phyloP scores from a whole-genome alignment of 2,888 invertebrate genomes.

The Luperina testacea region DNA sequence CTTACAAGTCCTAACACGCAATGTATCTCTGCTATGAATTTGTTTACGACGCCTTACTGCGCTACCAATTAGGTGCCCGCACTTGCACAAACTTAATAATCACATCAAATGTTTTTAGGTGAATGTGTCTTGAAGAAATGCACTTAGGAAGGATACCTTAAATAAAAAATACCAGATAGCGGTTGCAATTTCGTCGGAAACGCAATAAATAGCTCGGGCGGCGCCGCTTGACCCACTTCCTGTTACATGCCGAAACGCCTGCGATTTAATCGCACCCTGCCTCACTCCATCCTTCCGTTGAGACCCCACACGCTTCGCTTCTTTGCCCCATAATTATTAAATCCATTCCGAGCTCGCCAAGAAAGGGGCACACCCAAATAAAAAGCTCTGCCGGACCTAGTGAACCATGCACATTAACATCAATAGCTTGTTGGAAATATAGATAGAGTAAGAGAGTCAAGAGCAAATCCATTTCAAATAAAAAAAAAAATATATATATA shows the following conservation, averaged over 20 bases:
- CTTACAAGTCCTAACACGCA: conserved; percentile 28
- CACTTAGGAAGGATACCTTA: conserved; percentile 62
- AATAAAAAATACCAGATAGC: conserved; percentile 75
- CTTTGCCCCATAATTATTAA: conserved; percentile 88
- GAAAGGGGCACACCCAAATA: conserved; percentile 80
- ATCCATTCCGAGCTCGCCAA: conserved; percentile 83
- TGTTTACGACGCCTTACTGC: conserved; percentile 21
- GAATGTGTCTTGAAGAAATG: conserved; percentile 50
- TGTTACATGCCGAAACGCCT: conserved; percentile 89
- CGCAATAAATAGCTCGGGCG: conserved; percentile 88
- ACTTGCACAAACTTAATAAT: conserved; percentile 26
- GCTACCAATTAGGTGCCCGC: conserved; percentile 10
- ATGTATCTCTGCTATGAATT: conserved; percentile 29
- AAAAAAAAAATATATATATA: too few species aligned
- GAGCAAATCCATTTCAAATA: too few species aligned
- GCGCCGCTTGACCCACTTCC: conserved; percentile 89
- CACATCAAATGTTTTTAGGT: conserved; percentile 30
- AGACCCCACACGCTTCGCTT: conserved; percentile 86
- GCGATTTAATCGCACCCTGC: conserved; percentile 88
- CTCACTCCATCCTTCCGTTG: conserved; percentile 84
- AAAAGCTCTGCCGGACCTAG: conserved; percentile 67
- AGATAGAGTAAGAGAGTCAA: too few species aligned
- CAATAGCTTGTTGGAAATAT: conserved; percentile 56
- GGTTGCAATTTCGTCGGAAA: conserved; percentile 87
- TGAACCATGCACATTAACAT: conserved; percentile 67